Evolutionary conservation across 2,113 vertebrate species (phyloP).

Genomic region (Acinonyx jubatus): DNA sequence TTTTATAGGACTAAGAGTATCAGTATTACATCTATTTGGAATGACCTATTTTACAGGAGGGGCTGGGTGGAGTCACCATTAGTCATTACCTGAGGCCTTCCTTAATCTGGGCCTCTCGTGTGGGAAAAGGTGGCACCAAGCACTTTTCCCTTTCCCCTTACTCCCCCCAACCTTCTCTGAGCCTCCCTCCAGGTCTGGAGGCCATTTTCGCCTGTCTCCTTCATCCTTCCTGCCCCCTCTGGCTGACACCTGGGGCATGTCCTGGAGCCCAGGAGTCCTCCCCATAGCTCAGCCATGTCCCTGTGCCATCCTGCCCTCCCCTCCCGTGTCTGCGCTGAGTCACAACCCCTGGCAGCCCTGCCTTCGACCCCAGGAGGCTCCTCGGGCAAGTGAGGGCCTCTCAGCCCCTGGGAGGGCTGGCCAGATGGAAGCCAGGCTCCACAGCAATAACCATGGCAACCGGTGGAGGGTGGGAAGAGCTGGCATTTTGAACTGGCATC

Average conservation of each 20-base stretch:
- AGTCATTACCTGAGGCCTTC: not conserved
- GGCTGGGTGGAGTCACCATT: rapidly evolving
- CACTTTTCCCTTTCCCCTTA: not conserved
- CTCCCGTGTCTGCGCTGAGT: slow-evolving; percentile 33
- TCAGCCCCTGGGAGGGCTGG: slow-evolving; percentile 31
- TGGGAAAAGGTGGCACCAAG: too few relatives aligned
- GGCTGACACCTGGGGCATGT: not conserved
- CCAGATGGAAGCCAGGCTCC: slow-evolving; percentile 65
- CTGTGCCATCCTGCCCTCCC: slow-evolving; percentile 24
- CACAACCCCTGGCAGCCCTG: slow-evolving; percentile 67
- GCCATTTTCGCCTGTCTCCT: not conserved
- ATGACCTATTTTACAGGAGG: not conserved
- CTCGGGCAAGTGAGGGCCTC: slow-evolving; percentile 64
- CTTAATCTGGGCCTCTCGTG: not conserved
- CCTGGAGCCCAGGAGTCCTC: not conserved
- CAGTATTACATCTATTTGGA: not conserved
- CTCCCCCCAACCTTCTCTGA: not conserved
- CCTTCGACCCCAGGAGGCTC: slow-evolving; percentile 69
- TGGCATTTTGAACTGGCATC: slow-evolving; percentile 65
- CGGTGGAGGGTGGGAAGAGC: slow-evolving; percentile 7
- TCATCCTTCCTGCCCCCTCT: not conserved
- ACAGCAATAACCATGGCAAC: slow-evolving; percentile 74
- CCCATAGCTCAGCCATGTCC: not conserved
- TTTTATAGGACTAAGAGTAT: not conserved
- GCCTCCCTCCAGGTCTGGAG: not conserved